Evolutionary conservation across 2,797 vertebrate species (phyloP).

Genomic region (Acrossocheilus fasciatus): DNA sequence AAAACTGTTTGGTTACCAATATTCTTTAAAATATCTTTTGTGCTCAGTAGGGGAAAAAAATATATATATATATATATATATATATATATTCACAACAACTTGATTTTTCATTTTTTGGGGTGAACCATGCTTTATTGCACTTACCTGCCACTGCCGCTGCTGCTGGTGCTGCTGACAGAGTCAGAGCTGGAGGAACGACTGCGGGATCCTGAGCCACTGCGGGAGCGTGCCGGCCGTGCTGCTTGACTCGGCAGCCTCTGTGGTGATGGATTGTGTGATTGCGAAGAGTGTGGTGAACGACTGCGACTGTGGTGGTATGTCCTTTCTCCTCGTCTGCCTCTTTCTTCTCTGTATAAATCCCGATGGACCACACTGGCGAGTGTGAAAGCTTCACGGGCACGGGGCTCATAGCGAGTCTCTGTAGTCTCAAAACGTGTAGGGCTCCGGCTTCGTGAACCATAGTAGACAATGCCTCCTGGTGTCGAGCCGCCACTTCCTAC

Average conservation of each 20-base stretch:
- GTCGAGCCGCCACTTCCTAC: conserved; percentile 72
- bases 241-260: conserved; percentile 92
- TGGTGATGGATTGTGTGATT: conserved; percentile 93
- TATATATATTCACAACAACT: too few relatives aligned
- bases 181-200: conserved; percentile 98
- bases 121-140: conserved; percentile 39
- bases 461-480: conserved; percentile 86
- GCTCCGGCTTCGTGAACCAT: conserved; percentile 95
- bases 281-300: conserved; percentile 93
- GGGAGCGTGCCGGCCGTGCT: conserved; percentile 85
- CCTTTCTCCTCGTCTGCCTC: conserved; percentile 90
- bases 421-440: conserved; percentile 94
- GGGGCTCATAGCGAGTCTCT: conserved; percentile 95
- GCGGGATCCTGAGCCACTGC: conserved; percentile 90
- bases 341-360: conserved; percentile 96
- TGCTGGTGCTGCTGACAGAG: conserved; percentile 98
- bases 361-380: conserved; percentile 97
- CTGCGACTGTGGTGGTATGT: conserved; percentile 94
- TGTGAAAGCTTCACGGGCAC: conserved; percentile 92
- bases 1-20: too few relatives aligned
- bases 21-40: too few relatives aligned
- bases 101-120: too few relatives aligned
- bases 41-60: too few relatives aligned
- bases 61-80: too few relatives aligned
- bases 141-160: conserved; percentile 98